Evolutionary conservation across 1,140 invertebrate genomes (phyloP), one percentile per base, ranked within the genome.

Genomic region (Drosophila eugracilis): DNA sequence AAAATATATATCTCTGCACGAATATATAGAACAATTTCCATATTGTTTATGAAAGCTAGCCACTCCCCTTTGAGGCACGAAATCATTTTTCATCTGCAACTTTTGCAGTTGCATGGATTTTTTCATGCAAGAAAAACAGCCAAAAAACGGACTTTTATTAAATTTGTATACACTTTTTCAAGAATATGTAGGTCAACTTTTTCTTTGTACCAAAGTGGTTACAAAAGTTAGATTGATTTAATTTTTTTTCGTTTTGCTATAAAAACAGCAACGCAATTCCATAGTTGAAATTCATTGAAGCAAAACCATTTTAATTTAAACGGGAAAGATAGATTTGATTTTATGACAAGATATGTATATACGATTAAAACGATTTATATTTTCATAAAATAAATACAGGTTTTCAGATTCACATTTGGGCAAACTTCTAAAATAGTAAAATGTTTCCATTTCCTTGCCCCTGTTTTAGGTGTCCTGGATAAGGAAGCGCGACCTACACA

Each of bases 391-490:
- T n/a, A n/a, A n/a, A n/a, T n/a, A n/a, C n/a, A n/a, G n/a, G n/a
- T n/a, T n/a, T n/a, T n/a, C n/a, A n/a, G n/a, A n/a, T n/a, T n/a
- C n/a, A n/a, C n/a, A n/a, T n/a, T n/a, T n/a, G n/a, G n/a, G n/a
- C n/a, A n/a, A n/a, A n/a, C n/a, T n/a, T n/a, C n/a, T n/a, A n/a
- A n/a, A n/a, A n/a, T n/a, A n/a, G n/a, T n/a, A n/a, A n/a, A n/a
- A n/a, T n/a, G n/a, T n/a, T n/a, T n/a, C 19, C 22, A 0, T 57
- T 41, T 42, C n/a, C 14, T 15, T 12, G 39, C 17, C 28, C n/a
- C n/a, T n/a, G n/a, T n/a, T n/a, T n/a, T n/a, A 96, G 95, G 95
- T 96, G 17, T 96, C 95, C 9, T 96, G 95, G 95, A 95, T 96
- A 70, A 92, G 95, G 45, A 95, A 95, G 89, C 92, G 94, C 54